phyloP scores from a whole-genome alignment of 2,113 vertebrate genomes.

The Tragelaphus buxtoni region DNA sequence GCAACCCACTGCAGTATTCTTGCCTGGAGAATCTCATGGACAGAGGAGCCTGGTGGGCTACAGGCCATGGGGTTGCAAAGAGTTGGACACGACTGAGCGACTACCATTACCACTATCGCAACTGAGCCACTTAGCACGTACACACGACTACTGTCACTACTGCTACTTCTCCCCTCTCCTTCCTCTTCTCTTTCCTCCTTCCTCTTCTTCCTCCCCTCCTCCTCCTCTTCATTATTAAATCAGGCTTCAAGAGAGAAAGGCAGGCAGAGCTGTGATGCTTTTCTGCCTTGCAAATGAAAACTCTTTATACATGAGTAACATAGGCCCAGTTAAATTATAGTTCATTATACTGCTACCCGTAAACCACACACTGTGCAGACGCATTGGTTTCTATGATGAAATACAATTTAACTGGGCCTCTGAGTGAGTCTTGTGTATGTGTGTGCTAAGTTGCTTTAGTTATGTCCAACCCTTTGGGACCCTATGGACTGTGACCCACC shows the following conservation, averaged over 20 bases:
- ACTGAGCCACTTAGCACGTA: rapidly evolving
- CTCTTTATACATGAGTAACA: background rate
- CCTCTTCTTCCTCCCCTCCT: background rate
- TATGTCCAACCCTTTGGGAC: background rate
- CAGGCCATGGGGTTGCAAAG: background rate
- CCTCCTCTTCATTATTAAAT: background rate
- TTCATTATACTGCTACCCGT: background rate
- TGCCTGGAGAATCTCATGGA: background rate
- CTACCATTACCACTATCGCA: background rate
- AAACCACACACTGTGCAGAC: background rate
- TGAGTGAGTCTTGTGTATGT: background rate
- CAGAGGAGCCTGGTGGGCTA: background rate
- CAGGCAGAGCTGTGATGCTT: background rate
- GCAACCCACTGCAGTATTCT: background rate
- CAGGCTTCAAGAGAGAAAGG: background rate
- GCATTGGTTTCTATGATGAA: background rate
- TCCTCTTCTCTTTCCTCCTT: background rate
- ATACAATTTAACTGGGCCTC: background rate
- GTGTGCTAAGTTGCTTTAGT: background rate
- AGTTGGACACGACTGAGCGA: background rate
- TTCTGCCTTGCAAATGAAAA: background rate
- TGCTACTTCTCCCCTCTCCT: background rate
- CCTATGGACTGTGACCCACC: background rate
- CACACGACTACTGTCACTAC: rapidly evolving
- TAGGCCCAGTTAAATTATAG: background rate